Evolutionary conservation across 2,113 vertebrate genomes (phyloP), one percentile per base, ranked within the genome.

Genomic region (Cololabis saira): DNA sequence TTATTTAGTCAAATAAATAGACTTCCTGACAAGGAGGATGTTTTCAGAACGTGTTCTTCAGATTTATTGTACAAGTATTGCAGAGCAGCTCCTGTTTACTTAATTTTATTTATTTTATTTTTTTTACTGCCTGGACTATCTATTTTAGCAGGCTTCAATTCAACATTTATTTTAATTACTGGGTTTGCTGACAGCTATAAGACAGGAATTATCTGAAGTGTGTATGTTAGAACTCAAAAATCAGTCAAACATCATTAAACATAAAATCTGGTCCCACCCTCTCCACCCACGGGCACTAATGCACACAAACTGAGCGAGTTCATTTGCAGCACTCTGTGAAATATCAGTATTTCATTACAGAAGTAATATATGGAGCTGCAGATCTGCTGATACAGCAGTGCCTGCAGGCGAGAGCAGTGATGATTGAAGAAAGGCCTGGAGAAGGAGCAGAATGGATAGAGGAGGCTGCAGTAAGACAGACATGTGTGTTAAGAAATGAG

Each of bases 331-430:
- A 63, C 57, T 40, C 33, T 41, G 51, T 49, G 27, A 51, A 22
- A 16, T 43, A 41, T 69, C 44, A 12, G 42, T 27, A 18, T 55
- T 53, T 61, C 30, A 72, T 43, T 68, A 60, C 10, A 49, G 71
- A 47, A 42, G 40, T 30, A 61, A 50, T 40, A 9, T 13, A 49
- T 49, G 45, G 61, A 45, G 48, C 22, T 54, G 52, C 45, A 72
- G 21, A 64, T 64, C 40, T 72, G 71, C 81, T 69, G 59, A 76
- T 18, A 5, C 55, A 61, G 21, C 55, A 61, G 21, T 56, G 66
- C 37, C 69, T 72, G 44, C 47, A 64, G 41, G 50, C 24, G 17
- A 24, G 22, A 58, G 14, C 21, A 16, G 22, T 56, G 67, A 65
- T 57, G 41, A 71, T 61, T 41, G 48, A 53, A 44, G 11, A 43